Conservation (phyloP, 2,113 vertebrate genomes). For the Cygnus buccinator region DNA sequence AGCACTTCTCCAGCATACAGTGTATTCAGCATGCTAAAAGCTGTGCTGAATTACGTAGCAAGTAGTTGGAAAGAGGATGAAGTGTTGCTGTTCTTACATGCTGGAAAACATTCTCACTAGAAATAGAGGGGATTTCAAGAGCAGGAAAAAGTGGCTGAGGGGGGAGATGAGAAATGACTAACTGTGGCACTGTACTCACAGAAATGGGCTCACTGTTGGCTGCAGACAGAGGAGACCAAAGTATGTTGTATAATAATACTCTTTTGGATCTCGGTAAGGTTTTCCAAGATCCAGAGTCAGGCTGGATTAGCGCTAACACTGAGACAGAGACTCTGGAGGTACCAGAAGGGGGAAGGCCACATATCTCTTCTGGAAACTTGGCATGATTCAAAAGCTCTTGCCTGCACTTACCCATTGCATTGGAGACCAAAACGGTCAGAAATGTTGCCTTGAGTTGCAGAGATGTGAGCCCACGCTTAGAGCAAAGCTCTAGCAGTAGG, state of each 20-base stretch:
- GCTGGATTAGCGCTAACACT: rapidly evolving
- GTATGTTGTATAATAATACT: background rate
- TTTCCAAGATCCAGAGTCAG: background rate
- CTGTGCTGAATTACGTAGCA: background rate
- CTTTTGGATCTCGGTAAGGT: background rate
- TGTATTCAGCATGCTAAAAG: background rate
- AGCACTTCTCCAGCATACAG: background rate
- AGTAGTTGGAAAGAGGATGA: background rate
- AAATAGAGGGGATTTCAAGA: background rate
- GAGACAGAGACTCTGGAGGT: background rate
- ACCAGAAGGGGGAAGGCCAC: background rate
- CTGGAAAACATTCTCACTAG: background rate
- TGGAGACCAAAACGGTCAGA: background rate
- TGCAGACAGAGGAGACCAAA: background rate
- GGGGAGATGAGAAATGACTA: background rate
- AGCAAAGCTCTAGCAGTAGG: background rate
- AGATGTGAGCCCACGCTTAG: background rate
- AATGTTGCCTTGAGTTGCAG: background rate
- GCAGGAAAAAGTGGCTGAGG: rapidly evolving
- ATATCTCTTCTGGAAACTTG: background rate
- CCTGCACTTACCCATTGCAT: background rate
- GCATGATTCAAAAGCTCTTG: background rate
- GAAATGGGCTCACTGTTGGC: background rate
- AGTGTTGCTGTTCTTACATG: background rate
- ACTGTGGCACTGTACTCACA: background rate